Evolutionary conservation across 2,113 vertebrate genomes (phyloP), one percentile per base, ranked within the genome.

Genomic region (Xiphophorus hellerii): DNA sequence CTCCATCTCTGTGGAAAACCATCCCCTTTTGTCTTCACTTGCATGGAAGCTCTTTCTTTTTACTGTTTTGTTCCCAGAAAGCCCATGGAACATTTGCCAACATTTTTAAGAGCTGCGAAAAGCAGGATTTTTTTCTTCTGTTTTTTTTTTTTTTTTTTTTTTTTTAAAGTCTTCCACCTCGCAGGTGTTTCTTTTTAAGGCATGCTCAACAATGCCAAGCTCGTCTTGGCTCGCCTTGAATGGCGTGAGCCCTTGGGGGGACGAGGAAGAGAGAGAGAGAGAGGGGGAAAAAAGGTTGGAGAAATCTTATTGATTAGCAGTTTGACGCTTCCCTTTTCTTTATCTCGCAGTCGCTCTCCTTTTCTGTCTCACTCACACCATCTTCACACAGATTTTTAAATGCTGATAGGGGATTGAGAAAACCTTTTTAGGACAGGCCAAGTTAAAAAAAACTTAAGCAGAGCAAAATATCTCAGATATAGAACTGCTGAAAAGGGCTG

Each of bases 161-260:
- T 91, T 85, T 92, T 92, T 92, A 71, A 87, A 92, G 91, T 92
- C 88, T 90, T 90, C 92, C 90, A 92, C 92, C 91, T 93, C 91
- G 92, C 92, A 93, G 92, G 92, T 93, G 92, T 93, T 93, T 93
- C 92, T 92, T 93, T 93, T 93, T 90, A 93, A 93, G 90, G 91
- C 90, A 82, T 92, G 80, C 89, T 93, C 81, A 78, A 93, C 91
- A 93, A 93, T 93, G 92, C 92, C 92, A 93, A 93, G 90, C 89
- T 91, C 87, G 82, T 87, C 90, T 93, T 93, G 92, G 92, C 92
- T 92, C 88, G 77, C 92, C 92, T 92, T 92, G 89, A 92, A 93
- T 92, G 92, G 90, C 80, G 70, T 39, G 15, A 88, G 89, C 88
- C 92, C 87, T 79, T 20, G 69, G 87, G 78, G 74, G 81, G 37